Percentiles rank a stretch among this genome's conserved stretches.
phyloP scores from a whole-genome alignment of 2,113 vertebrate genomes.

The Bos javanicus region DNA sequence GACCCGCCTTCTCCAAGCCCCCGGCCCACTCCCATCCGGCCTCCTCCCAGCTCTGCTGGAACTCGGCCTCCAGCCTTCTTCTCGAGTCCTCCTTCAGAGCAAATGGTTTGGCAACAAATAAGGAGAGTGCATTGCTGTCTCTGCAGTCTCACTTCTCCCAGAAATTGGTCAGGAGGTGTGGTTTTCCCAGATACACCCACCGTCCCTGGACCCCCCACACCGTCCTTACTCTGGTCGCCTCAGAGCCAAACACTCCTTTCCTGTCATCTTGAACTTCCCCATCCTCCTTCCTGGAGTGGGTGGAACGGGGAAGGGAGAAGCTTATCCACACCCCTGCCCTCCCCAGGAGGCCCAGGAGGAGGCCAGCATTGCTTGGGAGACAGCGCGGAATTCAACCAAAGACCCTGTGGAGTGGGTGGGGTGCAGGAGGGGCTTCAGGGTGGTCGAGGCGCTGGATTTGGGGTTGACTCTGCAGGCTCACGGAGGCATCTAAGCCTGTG shows the following conservation, averaged over 20 bases:
- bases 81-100: background rate
- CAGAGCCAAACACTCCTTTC: background rate
- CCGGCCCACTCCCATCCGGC: rapidly evolving
- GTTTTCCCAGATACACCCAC: no score
- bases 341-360: background rate
- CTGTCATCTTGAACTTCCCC: background rate
- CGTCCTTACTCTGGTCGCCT: rapidly evolving
- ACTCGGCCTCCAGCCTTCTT: no score
- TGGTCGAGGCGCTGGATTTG: background rate
- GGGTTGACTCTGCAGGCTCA: no score
- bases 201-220: rapidly evolving
- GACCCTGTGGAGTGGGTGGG: background rate
- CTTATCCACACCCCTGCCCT: rapidly evolving
- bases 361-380: no score
- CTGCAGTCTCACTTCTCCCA: rapidly evolving
- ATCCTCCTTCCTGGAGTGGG: rapidly evolving
- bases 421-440: background rate
- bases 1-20: rapidly evolving
- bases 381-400: background rate
- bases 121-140: rapidly evolving
- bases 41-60: background rate
- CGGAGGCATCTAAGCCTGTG: rapidly evolving
- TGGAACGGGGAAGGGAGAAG: background rate
- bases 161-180: no score
- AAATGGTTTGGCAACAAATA: background rate